Base-by-base conservation (phyloP, 2,113 vertebrate species). In the Macroglossus sobrinus region DNA sequence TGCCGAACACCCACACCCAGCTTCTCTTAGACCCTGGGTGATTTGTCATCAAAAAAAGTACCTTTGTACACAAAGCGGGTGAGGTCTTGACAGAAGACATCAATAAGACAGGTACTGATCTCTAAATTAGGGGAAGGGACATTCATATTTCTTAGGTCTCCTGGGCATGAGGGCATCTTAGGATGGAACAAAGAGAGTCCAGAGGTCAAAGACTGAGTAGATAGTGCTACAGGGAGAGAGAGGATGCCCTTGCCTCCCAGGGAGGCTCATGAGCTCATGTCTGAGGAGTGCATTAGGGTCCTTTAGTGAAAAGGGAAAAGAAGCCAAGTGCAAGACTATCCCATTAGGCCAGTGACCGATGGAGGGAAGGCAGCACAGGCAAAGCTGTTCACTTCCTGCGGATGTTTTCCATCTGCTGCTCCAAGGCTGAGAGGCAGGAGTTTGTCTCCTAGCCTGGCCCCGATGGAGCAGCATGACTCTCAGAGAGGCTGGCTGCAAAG, bases 81-180 rank as follows among this genome's bases (percentile, higher is more conserved):
- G 21, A 3, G 7, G 4, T 30, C 35, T 43, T 47, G 0, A 7
- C 7, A 18, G 50, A n/a, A 84, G 59, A 68, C 50, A 16, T 40
- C 43, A 33, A 43, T 15, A 50, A 72, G 55, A 45, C 0, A 7
- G 38, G 35, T 47, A 57, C 22, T 43, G 78, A 22, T n/a, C 40
- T 30, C n/a, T 38, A 30, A 30, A 19, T 2, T 0, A 7, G 26
- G 5, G 38, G n/a, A 19, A 1, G 21, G 2, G 72, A 9, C 6
- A 2, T 12, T 38, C 13, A 14, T n/a, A 6, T 64, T 66, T 47
- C 71, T 59, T 35, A 53, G 61, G 66, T 19, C 68, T 53, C 57
- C 76, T 40, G 13, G 75, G 40, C 53, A 43, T 10, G 9, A 40
- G 64, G 26, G 14, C 26, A 30, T 69, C 57, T 68, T 7, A 24